Conservation (phyloP, 1,140 invertebrate species). For the Dreissena rostriformis region DNA sequence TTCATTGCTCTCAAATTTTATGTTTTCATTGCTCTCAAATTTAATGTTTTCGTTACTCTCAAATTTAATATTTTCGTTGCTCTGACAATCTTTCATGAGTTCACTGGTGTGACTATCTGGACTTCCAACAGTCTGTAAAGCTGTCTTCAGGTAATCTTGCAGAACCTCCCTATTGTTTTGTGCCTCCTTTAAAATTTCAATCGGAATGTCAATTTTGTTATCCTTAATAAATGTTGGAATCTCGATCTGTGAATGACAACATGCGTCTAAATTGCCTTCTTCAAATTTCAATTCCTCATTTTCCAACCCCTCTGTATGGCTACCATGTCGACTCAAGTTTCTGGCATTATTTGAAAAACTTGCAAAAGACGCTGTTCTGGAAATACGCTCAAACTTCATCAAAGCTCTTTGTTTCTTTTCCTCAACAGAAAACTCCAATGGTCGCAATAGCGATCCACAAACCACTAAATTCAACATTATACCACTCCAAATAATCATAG, state of each 20-base stretch:
- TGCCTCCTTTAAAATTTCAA: conserved; percentile 62
- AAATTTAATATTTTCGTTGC: too few relatives aligned
- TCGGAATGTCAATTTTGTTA: conserved; percentile 58
- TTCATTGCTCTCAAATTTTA: too few relatives aligned
- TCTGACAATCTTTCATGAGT: too few relatives aligned
- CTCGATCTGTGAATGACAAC: conserved; percentile 70
- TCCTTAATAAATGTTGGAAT: conserved; percentile 71
- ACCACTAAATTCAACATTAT: conserved; percentile 89
- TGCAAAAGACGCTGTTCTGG: conserved; percentile 57
- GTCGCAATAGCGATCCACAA: conserved; percentile 91
- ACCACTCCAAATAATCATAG: conserved; percentile 91
- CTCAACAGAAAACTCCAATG: conserved; percentile 83
- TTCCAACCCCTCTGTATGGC: conserved; percentile 57
- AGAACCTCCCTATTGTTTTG: conserved; percentile 61
- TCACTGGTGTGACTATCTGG: too few relatives aligned
- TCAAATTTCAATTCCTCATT: conserved; percentile 47
- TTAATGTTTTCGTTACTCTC: too few relatives aligned
- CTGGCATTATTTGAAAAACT: conserved; percentile 10
- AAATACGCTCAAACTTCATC: conserved; percentile 72
- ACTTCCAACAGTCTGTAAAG: too few relatives aligned
- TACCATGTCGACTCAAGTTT: conserved; percentile 44
- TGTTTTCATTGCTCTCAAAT: conserved; percentile 9
- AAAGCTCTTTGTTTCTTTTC: conserved; percentile 69
- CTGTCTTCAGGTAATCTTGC: conserved; percentile 26
- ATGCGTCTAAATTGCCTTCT: conserved; percentile 52